Percentiles rank a stretch among this genome's conserved stretches.
Evolutionary conservation across 1,140 invertebrate genomes (phyloP).

Genomic region (Saccostrea glomerata): DNA sequence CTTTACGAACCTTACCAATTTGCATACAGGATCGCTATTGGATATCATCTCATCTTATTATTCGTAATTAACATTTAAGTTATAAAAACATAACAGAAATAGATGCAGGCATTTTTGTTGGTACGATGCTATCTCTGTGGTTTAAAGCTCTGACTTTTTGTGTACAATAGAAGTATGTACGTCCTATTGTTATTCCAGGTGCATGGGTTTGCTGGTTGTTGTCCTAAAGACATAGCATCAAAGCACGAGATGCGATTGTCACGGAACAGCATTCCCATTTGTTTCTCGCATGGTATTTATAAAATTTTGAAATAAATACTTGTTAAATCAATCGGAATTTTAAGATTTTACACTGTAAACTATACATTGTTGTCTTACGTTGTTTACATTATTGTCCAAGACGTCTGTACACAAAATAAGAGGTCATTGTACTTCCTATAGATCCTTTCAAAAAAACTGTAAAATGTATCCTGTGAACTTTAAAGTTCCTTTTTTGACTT

Average conservation of each 20-base stretch:
- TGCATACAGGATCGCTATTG: not conserved
- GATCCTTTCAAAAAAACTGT: too few relatives aligned
- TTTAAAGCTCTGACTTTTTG: not conserved
- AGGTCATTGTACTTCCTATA: too few relatives aligned
- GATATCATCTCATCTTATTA: not conserved
- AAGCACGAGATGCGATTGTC: not conserved
- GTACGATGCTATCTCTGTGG: slow-evolving; percentile 5
- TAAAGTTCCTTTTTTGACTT: too few relatives aligned
- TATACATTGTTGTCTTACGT: too few relatives aligned
- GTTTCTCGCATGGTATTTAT: not conserved
- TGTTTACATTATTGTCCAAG: too few relatives aligned
- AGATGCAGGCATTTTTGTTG: not conserved
- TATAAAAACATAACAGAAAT: not conserved
- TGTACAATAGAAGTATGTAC: not conserved
- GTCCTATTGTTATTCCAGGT: not conserved
- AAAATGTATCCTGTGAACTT: too few relatives aligned
- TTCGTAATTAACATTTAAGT: slow-evolving; percentile 13
- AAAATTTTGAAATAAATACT: not conserved
- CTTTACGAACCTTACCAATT: not conserved
- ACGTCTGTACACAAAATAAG: too few relatives aligned
- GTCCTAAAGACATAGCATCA: not conserved
- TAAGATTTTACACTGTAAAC: too few relatives aligned
- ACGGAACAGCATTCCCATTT: not conserved
- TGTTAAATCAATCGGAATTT: not conserved
- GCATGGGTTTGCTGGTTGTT: not conserved